Conservation (phyloP, 1,140 invertebrate species). For the Trachelipus rathkii region DNA sequence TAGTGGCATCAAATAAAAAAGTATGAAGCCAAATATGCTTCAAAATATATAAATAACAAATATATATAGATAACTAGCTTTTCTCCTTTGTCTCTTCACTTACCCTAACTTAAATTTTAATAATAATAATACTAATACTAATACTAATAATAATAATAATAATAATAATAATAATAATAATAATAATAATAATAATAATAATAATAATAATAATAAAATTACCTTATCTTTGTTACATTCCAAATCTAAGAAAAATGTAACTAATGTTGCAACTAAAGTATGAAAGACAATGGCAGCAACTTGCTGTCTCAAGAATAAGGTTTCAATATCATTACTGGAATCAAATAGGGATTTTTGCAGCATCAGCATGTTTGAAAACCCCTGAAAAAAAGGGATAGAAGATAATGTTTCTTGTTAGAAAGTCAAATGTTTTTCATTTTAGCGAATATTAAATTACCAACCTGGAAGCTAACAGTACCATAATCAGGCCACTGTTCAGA, state of each 20-base stretch:
- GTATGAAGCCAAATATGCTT: too few relatives aligned
- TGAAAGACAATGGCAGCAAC: slow-evolving; percentile 22
- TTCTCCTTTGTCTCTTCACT: not conserved
- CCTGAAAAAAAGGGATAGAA: slow-evolving; percentile 33
- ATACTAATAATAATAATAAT: not conserved
- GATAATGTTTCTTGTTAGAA: not conserved
- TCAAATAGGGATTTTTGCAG: slow-evolving; percentile 33
- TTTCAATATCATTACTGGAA: slow-evolving; percentile 14
- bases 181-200: not conserved
- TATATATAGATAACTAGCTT: not conserved
- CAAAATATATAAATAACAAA: too few relatives aligned
- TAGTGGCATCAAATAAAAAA: too few relatives aligned
- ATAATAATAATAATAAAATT: not conserved
- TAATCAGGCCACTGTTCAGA: slow-evolving; percentile 43
- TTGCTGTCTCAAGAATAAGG: slow-evolving; percentile 10
- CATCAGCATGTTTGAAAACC: slow-evolving; percentile 44
- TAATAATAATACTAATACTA: too few relatives aligned
- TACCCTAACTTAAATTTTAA: too few relatives aligned
- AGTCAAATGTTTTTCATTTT: not conserved
- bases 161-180: not conserved
- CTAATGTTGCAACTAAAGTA: slow-evolving; percentile 18
- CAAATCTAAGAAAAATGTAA: slow-evolving; percentile 21
- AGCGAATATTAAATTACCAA: not conserved
- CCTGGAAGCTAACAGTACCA: slow-evolving; percentile 43
- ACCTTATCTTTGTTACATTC: slow-evolving; percentile 23